phyloP scores from a whole-genome alignment of 2,888 invertebrate species.

The Diachrysia chrysitis region DNA sequence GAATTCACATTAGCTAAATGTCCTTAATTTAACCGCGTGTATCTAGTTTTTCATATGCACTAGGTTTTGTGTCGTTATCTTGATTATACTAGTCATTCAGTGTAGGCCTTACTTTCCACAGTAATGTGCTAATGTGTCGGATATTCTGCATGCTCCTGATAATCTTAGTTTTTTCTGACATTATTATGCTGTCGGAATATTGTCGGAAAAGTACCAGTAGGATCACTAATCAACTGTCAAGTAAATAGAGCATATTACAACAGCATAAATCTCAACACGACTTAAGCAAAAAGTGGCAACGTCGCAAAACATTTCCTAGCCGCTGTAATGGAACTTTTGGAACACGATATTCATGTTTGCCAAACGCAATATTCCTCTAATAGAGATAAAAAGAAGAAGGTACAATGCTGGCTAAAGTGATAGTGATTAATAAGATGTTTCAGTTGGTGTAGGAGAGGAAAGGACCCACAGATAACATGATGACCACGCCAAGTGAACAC shows the following conservation, averaged over 20 bases:
- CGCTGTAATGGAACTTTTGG: neutral
- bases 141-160: neutral
- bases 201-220: neutral
- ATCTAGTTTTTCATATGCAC: neutral
- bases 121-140: neutral
- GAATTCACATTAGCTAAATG: conserved; percentile 1
- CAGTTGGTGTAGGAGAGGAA: neutral
- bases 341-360: neutral
- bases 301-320: neutral
- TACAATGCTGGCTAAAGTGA: neutral
- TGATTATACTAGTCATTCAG: neutral
- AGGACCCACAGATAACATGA: neutral
- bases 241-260: neutral
- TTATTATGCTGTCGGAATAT: conserved; percentile 2
- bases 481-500: neutral
- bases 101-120: neutral
- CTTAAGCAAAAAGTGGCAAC: neutral
- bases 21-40: neutral
- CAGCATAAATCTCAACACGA: conserved; percentile 1
- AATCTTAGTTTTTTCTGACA: neutral
- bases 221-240: conserved; percentile 4
- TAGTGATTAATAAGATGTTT: neutral
- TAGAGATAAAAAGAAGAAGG: neutral
- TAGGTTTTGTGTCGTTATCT: conserved; percentile 5
- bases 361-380: neutral